phyloP scores from a whole-genome alignment of 2,797 vertebrate genomes.

The Silurus aristotelis region DNA sequence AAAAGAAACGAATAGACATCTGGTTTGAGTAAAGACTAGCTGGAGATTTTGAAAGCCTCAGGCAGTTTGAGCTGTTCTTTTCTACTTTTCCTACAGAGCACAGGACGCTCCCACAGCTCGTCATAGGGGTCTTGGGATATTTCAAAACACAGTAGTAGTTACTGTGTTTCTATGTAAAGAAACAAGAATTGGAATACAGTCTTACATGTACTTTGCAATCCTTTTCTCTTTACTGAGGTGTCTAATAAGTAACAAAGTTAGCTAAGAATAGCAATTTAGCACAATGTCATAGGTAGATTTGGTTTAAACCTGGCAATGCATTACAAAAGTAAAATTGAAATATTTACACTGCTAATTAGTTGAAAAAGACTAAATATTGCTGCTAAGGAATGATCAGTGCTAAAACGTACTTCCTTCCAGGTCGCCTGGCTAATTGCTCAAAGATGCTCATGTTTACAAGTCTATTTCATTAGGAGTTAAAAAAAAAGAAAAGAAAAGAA shows the following conservation, averaged over 20 bases:
- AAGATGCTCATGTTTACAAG: neutral
- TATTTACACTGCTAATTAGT: neutral
- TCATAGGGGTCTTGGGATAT: conserved; percentile 24
- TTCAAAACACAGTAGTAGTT: conserved; percentile 27
- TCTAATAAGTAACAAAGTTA: neutral
- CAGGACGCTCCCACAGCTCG: conserved; percentile 44
- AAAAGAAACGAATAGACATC: conserved; percentile 43
- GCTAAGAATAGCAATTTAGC: no score
- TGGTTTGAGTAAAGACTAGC: conserved; percentile 50
- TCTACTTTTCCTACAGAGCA: conserved; percentile 27
- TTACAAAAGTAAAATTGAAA: neutral
- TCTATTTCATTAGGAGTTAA: neutral
- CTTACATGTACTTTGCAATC: neutral
- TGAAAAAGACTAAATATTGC: neutral
- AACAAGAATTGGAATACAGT: neutral
- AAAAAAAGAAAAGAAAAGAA: neutral
- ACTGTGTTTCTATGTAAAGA: neutral
- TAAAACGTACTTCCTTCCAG: neutral
- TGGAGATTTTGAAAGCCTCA: conserved; percentile 21
- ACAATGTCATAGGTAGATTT: neutral
- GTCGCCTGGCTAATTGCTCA: neutral
- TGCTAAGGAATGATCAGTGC: neutral
- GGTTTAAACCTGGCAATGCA: neutral
- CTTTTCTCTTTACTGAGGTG: neutral
- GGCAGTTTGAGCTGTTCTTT: conserved; percentile 24